Base-by-base conservation (phyloP, 2,888 invertebrate species). In the Hirtodrosophila alboralis region DNA sequence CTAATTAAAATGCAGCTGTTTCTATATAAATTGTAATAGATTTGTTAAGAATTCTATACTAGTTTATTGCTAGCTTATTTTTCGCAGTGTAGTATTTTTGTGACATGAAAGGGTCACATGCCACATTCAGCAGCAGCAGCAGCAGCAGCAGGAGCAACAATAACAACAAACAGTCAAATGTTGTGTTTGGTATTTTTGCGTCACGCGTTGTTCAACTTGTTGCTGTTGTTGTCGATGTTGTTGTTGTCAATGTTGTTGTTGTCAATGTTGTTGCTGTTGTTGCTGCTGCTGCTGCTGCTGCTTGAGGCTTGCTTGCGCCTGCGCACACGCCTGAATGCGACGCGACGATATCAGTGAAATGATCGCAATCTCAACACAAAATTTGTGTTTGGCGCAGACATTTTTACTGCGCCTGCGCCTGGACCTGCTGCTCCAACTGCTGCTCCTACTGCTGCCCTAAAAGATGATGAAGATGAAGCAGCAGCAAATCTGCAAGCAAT, bases 341-440 rank as follows among this genome's bases (percentile, higher is more conserved):
- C 67, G 70, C 69, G 74, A 76, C 69, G 74, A 69, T 75, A 86
- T 87, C 86, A 75, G 75, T 75, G 72, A 83, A 84, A 70, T 83
- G 87, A 87, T 87, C 81, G 69, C 87, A 81, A 87, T 87, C 87
- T 86, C 66, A 73, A 73, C 70, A 80, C 69, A 81, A 84, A 85
- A 80, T 85, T 83, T 83, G 83, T 83, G 83, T 85, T 84, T 77
- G 80, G 86, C 84, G 78, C 81, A 79, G 79, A 84, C 79, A 80
- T 79, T 79, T 84, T 80, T 84, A 84, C 79, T 76, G 73, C 62
- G 61, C 68, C 45, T 41, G 61, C 64, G 63, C 58, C 61, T 59
- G 64, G n/a, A n/a, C n/a, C n/a, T n/a, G n/a, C n/a, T n/a, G n/a
- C n/a, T n/a, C n/a, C n/a, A n/a, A n/a, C n/a, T 36, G 30, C 37